phyloP scores from a whole-genome alignment of 1,140 invertebrate species.

The Carposina sasakii region DNA sequence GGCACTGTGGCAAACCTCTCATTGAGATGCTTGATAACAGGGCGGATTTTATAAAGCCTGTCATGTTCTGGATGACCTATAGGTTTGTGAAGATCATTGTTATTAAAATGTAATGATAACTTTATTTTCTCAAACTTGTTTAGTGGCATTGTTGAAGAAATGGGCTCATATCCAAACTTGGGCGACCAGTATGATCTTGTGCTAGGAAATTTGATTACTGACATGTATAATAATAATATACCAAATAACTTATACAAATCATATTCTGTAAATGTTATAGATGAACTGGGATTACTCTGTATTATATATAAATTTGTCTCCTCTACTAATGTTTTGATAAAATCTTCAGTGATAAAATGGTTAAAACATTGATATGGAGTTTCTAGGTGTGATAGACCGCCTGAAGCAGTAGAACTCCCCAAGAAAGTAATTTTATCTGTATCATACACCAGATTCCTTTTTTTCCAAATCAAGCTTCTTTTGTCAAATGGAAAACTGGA shows the following conservation, averaged over 20 bases:
- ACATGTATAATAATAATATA: conserved; percentile 27
- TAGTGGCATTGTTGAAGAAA: conserved; percentile 40
- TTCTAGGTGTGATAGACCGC: conserved; percentile 28
- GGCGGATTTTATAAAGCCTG: conserved; percentile 46
- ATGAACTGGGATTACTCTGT: conserved; percentile 28
- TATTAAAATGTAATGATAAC: conserved; percentile 38
- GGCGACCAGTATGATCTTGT: conserved; percentile 28
- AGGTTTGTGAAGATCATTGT: conserved; percentile 26
- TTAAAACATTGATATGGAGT: conserved; percentile 41
- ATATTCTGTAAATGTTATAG: conserved; percentile 25
- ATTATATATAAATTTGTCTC: conserved; percentile 35
- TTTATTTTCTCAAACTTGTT: conserved; percentile 47
- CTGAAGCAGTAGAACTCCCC: conserved; percentile 27
- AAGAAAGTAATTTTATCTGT: conserved; percentile 36
- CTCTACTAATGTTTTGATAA: conserved; percentile 30
- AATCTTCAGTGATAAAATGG: conserved; percentile 36
- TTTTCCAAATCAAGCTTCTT: conserved; percentile 32
- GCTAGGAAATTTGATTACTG: conserved; percentile 26
- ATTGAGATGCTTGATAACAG: conserved; percentile 45
- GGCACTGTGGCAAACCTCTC: conserved; percentile 40
- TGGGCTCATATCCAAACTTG: conserved; percentile 33
- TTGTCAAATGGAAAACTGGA: conserved; percentile 28
- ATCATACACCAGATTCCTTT: conserved; percentile 35
- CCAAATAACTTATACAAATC: conserved; percentile 31
- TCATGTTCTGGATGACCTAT: conserved; percentile 42